Conservation (phyloP, 2,113 vertebrate genomes). For the Bagarius yarrelli region DNA sequence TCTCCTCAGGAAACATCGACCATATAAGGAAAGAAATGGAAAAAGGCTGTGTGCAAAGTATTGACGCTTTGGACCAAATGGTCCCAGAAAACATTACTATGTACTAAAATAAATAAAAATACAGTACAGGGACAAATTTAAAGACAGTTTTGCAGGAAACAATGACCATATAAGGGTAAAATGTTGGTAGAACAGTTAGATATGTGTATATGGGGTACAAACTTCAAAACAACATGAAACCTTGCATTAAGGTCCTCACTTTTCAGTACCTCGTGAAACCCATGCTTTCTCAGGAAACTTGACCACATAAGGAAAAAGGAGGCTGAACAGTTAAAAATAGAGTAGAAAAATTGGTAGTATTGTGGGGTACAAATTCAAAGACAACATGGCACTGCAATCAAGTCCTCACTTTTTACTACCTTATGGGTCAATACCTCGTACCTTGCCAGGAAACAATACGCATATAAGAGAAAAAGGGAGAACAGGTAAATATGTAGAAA, state of each 20-base stretch:
- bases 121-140: no score
- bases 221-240: no score
- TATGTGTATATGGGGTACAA: no score
- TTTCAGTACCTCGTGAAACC: background rate
- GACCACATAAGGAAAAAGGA: background rate
- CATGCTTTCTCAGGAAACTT: background rate
- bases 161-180: no score
- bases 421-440: background rate
- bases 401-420: background rate
- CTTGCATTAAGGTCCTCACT: background rate
- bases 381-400: background rate
- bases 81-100: no score
- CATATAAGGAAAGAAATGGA: background rate
- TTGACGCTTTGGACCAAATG: no score
- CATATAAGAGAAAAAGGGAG: background rate
- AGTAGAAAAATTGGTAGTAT: background rate
- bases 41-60: background rate
- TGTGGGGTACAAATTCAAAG: background rate
- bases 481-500: no score
- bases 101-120: no score
- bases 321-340: background rate
- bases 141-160: no score
- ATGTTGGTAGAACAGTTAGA: no score
- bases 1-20: background rate
- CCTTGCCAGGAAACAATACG: background rate